These are phyloP conservation scores for Nanorana parkeri DNA, from an alignment of 2,113 vertebrate genomes.

Conservation along the genomic window DNA sequence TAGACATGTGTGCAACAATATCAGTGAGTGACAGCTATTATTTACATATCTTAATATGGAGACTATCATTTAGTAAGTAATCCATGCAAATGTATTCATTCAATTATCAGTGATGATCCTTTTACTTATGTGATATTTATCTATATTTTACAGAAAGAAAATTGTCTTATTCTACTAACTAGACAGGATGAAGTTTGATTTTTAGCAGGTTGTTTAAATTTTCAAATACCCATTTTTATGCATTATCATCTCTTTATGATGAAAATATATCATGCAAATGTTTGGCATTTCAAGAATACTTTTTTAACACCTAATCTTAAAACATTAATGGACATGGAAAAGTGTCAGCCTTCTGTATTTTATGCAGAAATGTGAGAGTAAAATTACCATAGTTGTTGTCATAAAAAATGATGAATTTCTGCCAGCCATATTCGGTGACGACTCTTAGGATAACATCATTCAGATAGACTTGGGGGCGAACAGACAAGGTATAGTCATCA, in stretches of 20 bases:
- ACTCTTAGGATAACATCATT: slow-evolving; percentile 96
- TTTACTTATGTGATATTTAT: no score
- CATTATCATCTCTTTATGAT: no score
- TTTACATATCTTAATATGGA: no score
- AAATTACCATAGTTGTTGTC: slow-evolving; percentile 91
- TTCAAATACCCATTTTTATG: no score
- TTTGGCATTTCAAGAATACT: background rate
- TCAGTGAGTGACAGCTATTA: no score
- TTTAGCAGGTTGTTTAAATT: slow-evolving; percentile 2
- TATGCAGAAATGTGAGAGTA: slow-evolving; percentile 30
- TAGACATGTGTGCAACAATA: no score
- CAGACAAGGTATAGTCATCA: slow-evolving; percentile 94
- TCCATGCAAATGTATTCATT: no score
- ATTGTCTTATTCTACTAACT: background rate
- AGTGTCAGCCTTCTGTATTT: background rate
- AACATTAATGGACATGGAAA: slow-evolving; percentile 24
- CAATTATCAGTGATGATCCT: no score
- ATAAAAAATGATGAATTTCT: slow-evolving; percentile 98
- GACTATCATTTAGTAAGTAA: no score
- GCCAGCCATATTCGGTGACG: slow-evolving; percentile 96
- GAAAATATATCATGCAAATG: no score
- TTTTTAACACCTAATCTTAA: slow-evolving; percentile 1
- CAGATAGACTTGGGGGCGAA: slow-evolving; percentile 94
- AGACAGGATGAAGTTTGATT: background rate
- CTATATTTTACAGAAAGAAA: background rate